phyloP scores from a whole-genome alignment of 1,140 invertebrate genomes.

The Papilio helenus region DNA sequence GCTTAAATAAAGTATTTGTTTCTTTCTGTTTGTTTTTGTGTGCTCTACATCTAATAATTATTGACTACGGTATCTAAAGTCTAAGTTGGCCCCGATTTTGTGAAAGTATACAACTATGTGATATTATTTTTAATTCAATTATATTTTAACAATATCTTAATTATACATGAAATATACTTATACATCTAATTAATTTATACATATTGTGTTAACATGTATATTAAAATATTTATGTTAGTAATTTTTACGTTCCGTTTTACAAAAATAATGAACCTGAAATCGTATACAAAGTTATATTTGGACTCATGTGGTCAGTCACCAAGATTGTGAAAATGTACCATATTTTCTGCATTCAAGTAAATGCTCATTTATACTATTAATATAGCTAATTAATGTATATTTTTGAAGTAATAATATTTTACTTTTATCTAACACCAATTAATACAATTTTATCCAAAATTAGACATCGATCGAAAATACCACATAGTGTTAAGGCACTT shows the following conservation, averaged over 20 bases:
- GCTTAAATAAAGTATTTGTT: background rate
- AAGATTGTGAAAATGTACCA: too few relatives aligned
- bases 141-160: background rate
- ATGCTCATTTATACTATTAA: too few relatives aligned
- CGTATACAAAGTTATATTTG: background rate
- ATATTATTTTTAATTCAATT: constrained; percentile 26
- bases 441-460: constrained; percentile 27
- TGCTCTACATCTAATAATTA: constrained; percentile 39
- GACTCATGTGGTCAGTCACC: too few relatives aligned
- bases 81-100: constrained; percentile 66
- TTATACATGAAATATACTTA: background rate
- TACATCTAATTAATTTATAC: background rate
- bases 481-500: constrained; percentile 43
- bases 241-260: background rate
- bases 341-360: too few relatives aligned
- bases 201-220: background rate
- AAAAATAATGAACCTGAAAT: background rate
- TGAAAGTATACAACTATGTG: constrained; percentile 51
- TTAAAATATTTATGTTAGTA: background rate
- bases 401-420: background rate
- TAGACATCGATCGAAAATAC: background rate
- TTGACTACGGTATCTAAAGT: constrained; percentile 28
- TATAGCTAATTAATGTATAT: background rate
- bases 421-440: background rate
- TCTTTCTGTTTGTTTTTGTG: background rate